Evolutionary conservation across 1,140 invertebrate genomes (phyloP).

Genomic region (Antheraea mylitta): DNA sequence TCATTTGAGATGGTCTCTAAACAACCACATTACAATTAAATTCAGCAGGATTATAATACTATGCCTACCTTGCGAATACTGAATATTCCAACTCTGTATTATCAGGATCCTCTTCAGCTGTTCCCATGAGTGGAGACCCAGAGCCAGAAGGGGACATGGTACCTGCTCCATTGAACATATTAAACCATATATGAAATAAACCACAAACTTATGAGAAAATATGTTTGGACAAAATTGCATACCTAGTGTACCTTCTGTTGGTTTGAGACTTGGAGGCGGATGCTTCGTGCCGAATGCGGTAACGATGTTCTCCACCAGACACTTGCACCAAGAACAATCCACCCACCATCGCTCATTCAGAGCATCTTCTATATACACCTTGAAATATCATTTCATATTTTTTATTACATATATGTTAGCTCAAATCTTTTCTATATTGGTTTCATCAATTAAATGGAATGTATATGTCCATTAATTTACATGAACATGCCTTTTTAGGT

Average conservation of each 20-base stretch:
- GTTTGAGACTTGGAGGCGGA: slow-evolving; percentile 80
- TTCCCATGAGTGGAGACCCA: slow-evolving; percentile 71
- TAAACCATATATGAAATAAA: slow-evolving; percentile 2
- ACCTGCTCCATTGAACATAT: slow-evolving; percentile 31
- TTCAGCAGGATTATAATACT: no score
- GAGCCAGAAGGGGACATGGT: slow-evolving; percentile 75
- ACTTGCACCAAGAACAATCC: slow-evolving; percentile 93
- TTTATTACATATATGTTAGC: no score
- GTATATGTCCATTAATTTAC: no score
- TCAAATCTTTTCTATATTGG: no score
- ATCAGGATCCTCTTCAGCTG: slow-evolving; percentile 67
- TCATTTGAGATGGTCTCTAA: no score
- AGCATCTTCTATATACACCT: slow-evolving; percentile 97
- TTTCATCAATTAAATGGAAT: no score
- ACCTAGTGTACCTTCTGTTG: slow-evolving; percentile 72
- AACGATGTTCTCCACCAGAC: slow-evolving; percentile 95
- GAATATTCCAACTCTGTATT: slow-evolving; percentile 68
- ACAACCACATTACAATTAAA: no score
- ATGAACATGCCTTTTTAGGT: no score
- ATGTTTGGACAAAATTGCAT: not conserved
- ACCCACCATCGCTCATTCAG: slow-evolving; percentile 95
- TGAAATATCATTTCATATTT: slow-evolving; percentile 7
- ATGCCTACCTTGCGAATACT: slow-evolving; percentile 61
- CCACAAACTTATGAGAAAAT: no score
- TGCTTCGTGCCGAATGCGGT: slow-evolving; percentile 92